Percentiles rank a stretch among this genome's conserved stretches.
Conservation (phyloP, 1,140 invertebrate genomes). For the Frieseomelitta varia region DNA sequence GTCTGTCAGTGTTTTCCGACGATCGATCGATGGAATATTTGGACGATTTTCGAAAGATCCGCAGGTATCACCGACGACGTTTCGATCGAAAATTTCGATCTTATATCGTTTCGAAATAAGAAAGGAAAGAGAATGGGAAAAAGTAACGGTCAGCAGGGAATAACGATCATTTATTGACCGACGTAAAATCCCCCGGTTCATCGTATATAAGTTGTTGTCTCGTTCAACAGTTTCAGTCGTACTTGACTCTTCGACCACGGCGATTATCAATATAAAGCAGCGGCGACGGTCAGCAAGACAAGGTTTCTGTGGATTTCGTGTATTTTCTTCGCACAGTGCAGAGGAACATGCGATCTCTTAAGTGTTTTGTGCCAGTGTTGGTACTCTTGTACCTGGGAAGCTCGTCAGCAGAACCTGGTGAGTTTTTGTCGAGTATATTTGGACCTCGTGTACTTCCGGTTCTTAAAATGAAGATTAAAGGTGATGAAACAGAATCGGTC, state of each 20-base stretch:
- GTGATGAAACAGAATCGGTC: too few relatives aligned
- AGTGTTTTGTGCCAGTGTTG: conserved; percentile 71
- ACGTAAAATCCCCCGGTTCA: conserved; percentile 52
- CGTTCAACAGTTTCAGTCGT: conserved; percentile 67
- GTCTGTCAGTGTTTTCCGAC: too few relatives aligned
- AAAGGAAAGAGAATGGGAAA: not conserved
- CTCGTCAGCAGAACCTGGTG: conserved; percentile 66
- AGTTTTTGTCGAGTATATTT: conserved; percentile 32
- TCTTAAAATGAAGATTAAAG: not conserved
- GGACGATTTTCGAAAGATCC: not conserved
- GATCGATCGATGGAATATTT: not conserved
- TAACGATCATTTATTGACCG: conserved; percentile 61
- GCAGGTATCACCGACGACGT: too few relatives aligned
- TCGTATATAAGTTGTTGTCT: conserved; percentile 74
- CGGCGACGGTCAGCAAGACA: too few relatives aligned
- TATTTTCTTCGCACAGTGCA: conserved; percentile 13
- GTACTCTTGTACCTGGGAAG: conserved; percentile 58
- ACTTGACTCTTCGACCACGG: conserved; percentile 65
- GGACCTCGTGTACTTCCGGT: not conserved
- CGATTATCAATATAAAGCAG: conserved; percentile 25
- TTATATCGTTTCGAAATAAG: not conserved
- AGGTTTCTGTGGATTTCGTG: not conserved
- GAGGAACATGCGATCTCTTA: conserved; percentile 59
- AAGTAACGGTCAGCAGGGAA: not conserved
- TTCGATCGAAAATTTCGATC: conserved; percentile 7